phyloP scores from a whole-genome alignment of 92 coral and sea anemone species.

The Porites evermanni region DNA sequence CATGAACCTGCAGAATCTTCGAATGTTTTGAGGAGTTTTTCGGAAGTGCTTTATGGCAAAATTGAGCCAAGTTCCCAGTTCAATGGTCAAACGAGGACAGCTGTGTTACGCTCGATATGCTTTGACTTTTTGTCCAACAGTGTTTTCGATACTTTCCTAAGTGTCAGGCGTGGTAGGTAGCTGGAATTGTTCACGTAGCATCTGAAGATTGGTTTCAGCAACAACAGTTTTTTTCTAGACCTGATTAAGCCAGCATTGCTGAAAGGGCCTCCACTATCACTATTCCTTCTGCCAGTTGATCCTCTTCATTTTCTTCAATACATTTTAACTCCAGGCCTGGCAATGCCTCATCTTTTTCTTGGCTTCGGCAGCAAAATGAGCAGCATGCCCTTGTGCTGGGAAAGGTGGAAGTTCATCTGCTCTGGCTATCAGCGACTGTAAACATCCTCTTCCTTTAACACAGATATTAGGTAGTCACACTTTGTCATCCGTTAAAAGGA shows the following conservation, averaged over 20 bases:
- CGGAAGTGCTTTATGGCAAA: conserved; percentile 26
- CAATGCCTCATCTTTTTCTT: too few relatives aligned
- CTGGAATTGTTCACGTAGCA: conserved; percentile 24
- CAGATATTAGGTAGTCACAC: too few relatives aligned
- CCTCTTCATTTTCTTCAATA: background rate
- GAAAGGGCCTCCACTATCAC: background rate
- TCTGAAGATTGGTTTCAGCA: conserved; percentile 2
- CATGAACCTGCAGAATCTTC: conserved; percentile 23
- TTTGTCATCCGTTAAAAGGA: too few relatives aligned
- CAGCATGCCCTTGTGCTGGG: too few relatives aligned
- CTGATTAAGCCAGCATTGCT: conserved; percentile 22
- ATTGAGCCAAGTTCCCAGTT: conserved; percentile 25
- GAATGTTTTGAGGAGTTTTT: conserved; percentile 13
- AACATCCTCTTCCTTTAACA: too few relatives aligned
- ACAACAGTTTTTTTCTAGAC: conserved; percentile 20
- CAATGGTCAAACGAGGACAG: conserved; percentile 39
- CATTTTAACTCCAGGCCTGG: too few relatives aligned
- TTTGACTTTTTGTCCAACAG: background rate
- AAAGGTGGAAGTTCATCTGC: too few relatives aligned
- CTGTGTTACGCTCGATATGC: conserved; percentile 1
- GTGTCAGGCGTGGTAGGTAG: conserved; percentile 8
- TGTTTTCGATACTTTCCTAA: conserved; percentile 22
- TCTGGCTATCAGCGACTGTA: too few relatives aligned
- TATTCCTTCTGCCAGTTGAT: conserved; percentile 4
- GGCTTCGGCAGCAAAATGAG: too few relatives aligned